Conservation (phyloP, 2,888 invertebrate species). For the Laspeyria flexula region DNA sequence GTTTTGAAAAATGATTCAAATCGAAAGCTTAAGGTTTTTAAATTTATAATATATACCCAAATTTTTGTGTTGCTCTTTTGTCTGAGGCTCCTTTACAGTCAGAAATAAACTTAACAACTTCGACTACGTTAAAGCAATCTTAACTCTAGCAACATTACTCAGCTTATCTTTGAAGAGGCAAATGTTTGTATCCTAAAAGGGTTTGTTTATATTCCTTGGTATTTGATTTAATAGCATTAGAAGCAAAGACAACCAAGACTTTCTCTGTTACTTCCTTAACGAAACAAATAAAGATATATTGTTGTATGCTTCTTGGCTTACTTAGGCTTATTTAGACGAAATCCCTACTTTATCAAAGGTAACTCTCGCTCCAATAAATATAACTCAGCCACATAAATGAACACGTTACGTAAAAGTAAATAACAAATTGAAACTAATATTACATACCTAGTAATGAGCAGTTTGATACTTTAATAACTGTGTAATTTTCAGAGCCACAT, state of each 20-base stretch:
- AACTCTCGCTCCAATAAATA: too few relatives aligned
- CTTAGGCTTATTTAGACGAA: not conserved
- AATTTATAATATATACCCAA: not conserved
- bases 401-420: too few relatives aligned
- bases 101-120: conserved; percentile 19
- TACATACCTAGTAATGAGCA: too few relatives aligned
- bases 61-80: conserved; percentile 12
- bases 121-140: conserved; percentile 26
- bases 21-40: not conserved
- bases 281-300: not conserved
- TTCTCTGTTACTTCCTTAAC: not conserved
- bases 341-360: too few relatives aligned
- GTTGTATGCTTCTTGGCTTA: not conserved
- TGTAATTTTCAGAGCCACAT: too few relatives aligned
- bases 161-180: conserved; percentile 25
- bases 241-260: not conserved
- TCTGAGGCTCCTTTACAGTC: conserved; percentile 6
- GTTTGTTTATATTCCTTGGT: not conserved
- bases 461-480: too few relatives aligned
- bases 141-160: conserved; percentile 21
- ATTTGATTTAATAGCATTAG: not conserved
- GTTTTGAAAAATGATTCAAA: conserved; percentile 32
- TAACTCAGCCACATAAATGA: too few relatives aligned
- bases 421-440: too few relatives aligned
- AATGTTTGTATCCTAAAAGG: conserved; percentile 11